A percentile compares a stretch with the other conserved stretches of the same genome.
Evolutionary conservation across 1,140 invertebrate genomes (phyloP).

Genomic region (Nilaparvata lugens): DNA sequence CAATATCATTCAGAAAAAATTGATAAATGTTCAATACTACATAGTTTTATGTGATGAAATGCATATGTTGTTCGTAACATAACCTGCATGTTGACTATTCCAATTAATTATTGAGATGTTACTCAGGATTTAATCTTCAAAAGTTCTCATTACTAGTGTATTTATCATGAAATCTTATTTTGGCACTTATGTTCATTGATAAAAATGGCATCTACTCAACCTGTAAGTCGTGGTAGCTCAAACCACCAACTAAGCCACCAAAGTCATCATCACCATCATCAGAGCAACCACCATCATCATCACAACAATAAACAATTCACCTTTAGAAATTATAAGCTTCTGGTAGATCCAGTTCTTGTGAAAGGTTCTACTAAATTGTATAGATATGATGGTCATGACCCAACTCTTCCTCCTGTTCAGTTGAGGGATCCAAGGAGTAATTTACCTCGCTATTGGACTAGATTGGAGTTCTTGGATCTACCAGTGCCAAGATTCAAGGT

Average conservation of each 20-base stretch:
- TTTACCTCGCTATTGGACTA: conserved; percentile 40
- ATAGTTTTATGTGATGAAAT: too few relatives aligned
- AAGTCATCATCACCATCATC: conserved; percentile 1
- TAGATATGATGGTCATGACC: conserved; percentile 80
- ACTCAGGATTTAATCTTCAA: too few relatives aligned
- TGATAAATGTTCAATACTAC: too few relatives aligned
- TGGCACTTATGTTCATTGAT: too few relatives aligned
- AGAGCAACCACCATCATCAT: conserved; percentile 25
- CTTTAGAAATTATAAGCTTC: conserved; percentile 77
- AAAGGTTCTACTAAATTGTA: conserved; percentile 49
- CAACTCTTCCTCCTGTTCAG: conserved; percentile 63
- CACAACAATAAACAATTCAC: conserved; percentile 60
- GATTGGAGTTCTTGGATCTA: conserved; percentile 65
- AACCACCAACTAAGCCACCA: conserved; percentile 6
- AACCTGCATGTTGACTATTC: too few relatives aligned
- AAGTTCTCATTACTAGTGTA: too few relatives aligned
- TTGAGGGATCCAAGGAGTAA: conserved; percentile 78
- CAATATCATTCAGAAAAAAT: too few relatives aligned
- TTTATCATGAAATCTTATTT: too few relatives aligned
- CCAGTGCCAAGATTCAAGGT: conserved; percentile 69
- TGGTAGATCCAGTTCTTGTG: conserved; percentile 80
- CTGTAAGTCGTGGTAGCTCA: background rate
- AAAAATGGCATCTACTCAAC: background rate
- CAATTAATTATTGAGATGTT: too few relatives aligned
- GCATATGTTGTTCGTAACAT: too few relatives aligned